Percentiles rank a stretch among this genome's conserved stretches.
phyloP scores from a whole-genome alignment of 2,113 vertebrate genomes.

The Cephalopholis sonnerati region DNA sequence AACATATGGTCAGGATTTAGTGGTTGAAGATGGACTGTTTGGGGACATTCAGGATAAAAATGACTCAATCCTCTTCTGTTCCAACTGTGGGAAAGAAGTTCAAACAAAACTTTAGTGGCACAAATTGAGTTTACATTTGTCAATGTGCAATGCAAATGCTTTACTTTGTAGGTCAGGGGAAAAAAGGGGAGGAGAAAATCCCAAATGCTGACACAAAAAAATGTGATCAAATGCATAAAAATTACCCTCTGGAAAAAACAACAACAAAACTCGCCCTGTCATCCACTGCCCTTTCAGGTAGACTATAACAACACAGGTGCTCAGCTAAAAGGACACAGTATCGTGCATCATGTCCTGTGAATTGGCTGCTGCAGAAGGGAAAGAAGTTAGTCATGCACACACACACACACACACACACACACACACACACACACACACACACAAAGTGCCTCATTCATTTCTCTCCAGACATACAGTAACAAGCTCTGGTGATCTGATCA shows the following conservation, averaged over 20 bases:
- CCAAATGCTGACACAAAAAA: background rate
- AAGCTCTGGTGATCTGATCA: slow-evolving; percentile 61
- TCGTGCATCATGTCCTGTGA: slow-evolving; percentile 21
- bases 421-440: slow-evolving; percentile 22
- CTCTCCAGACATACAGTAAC: slow-evolving; percentile 43
- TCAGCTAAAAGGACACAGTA: background rate
- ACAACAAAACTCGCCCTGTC: background rate
- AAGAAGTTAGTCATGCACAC: slow-evolving; percentile 28
- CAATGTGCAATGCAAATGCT: background rate
- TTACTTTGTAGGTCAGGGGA: background rate
- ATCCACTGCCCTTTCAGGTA: background rate
- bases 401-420: slow-evolving; percentile 1
- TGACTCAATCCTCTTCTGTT: background rate
- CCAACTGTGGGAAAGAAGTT: slow-evolving; percentile 1
- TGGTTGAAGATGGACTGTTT: background rate
- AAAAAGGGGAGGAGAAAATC: background rate
- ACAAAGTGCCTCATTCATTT: slow-evolving; percentile 37
- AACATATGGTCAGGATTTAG: slow-evolving; percentile 5
- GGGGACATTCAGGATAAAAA: background rate
- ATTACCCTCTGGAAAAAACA: background rate
- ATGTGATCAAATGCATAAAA: background rate
- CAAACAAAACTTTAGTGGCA: background rate
- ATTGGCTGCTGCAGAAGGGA: slow-evolving; percentile 18
- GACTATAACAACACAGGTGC: slow-evolving; percentile 15
- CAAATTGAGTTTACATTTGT: slow-evolving; percentile 11